Conservation (phyloP, 1,140 invertebrate species). For the Drosophila quadrilineata region DNA sequence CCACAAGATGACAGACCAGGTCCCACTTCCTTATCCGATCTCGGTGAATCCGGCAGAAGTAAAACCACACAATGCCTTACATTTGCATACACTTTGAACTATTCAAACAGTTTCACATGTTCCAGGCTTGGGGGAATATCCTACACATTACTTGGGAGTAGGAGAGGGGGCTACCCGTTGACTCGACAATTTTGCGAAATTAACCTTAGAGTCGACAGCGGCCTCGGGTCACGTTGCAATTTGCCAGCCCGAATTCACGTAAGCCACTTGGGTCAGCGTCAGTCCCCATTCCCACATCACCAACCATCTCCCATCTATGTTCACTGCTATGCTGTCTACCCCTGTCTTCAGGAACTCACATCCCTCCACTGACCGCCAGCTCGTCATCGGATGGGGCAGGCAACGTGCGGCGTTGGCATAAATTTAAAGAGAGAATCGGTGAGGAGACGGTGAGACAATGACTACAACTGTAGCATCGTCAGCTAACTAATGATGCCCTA, state of each 20-base stretch:
- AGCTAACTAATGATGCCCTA: conserved; percentile 80
- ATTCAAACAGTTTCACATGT: conserved; percentile 40
- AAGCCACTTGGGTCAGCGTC: conserved; percentile 62
- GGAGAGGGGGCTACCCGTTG: conserved; percentile 50
- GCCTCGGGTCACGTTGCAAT: conserved; percentile 76
- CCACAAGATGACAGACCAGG: conserved; percentile 53
- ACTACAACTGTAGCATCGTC: conserved; percentile 47
- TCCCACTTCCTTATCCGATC: not conserved
- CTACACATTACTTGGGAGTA: not conserved
- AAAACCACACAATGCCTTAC: conserved; percentile 73
- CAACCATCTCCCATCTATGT: too few relatives aligned
- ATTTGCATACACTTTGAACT: conserved; percentile 74
- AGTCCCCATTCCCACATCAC: not conserved
- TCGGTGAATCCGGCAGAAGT: conserved; percentile 67
- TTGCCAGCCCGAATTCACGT: conserved; percentile 41
- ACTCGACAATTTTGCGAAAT: conserved; percentile 79
- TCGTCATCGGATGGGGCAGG: conserved; percentile 20
- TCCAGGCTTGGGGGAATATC: not conserved
- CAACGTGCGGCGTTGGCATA: conserved; percentile 70
- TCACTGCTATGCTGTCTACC: too few relatives aligned
- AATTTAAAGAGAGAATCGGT: conserved; percentile 59
- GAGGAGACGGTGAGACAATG: conserved; percentile 39
- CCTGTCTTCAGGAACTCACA: not conserved
- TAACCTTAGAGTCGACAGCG: conserved; percentile 69
- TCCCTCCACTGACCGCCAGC: not conserved